These are phyloP conservation scores for Aegithalos caudatus DNA, from an alignment of 2,113 vertebrate genomes.

Conservation along the genomic window DNA sequence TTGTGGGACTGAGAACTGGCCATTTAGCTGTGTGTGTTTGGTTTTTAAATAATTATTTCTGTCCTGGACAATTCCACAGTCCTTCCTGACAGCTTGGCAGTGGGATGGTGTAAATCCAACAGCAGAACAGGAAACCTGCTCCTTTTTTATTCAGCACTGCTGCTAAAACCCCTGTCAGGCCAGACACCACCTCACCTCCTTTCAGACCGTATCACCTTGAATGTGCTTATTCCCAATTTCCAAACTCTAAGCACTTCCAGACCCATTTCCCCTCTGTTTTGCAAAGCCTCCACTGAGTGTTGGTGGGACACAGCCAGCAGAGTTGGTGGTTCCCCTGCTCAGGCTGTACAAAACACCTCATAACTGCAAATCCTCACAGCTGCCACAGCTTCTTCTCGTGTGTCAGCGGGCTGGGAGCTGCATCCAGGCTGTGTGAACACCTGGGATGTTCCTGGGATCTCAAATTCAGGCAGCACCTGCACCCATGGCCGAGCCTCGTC, in stretches of 20 bases:
- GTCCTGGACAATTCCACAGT: neutral
- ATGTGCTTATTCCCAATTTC: neutral
- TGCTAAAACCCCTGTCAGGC: neutral
- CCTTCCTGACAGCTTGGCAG: neutral
- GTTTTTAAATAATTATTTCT: neutral
- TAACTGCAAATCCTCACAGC: neutral
- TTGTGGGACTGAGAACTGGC: neutral
- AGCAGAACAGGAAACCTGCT: neutral
- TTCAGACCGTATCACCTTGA: neutral
- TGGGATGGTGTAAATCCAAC: neutral
- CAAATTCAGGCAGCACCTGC: fast-evolving
- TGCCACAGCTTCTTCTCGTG: neutral
- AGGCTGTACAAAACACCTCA: neutral
- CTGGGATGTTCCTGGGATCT: neutral
- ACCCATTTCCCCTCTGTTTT: neutral
- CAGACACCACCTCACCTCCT: neutral
- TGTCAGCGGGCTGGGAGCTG: neutral
- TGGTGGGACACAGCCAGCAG: neutral
- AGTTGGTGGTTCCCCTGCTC: neutral
- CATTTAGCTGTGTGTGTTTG: neutral
- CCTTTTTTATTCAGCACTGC: neutral
- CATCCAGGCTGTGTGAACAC: neutral
- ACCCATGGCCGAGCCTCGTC: neutral
- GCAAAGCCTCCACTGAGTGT: fast-evolving
- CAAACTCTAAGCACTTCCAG: fast-evolving